These are phyloP conservation scores for Clitarchus hookeri DNA, from an alignment of 2,888 invertebrate species.

Conservation along the genomic window DNA sequence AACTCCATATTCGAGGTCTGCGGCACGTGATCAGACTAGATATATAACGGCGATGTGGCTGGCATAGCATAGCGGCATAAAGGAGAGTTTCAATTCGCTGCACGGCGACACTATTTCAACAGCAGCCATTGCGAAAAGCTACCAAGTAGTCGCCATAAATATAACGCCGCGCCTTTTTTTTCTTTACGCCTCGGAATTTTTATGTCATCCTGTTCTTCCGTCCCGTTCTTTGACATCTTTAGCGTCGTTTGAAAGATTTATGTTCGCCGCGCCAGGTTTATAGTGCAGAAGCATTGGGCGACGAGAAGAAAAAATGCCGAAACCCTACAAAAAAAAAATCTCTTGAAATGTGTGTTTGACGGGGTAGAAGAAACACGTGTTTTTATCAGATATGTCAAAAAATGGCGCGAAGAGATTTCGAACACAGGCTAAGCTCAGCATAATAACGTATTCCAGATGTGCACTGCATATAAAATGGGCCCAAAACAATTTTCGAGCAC, in stretches of 20 bases:
- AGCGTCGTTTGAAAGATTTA: neutral
- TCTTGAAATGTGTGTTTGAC: neutral
- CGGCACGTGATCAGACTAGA: no score
- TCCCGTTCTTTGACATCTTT: neutral
- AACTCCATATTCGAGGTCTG: no score
- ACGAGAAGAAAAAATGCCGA: neutral
- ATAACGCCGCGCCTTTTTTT: neutral
- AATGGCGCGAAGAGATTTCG: no score
- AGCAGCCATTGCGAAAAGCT: neutral
- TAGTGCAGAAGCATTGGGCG: neutral
- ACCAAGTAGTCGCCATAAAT: neutral
- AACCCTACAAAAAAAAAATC: neutral
- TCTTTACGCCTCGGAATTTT: neutral
- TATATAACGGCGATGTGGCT: no score
- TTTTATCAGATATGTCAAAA: no score
- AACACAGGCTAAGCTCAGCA: no score
- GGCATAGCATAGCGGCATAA: no score
- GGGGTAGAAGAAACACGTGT: neutral
- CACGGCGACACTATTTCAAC: neutral
- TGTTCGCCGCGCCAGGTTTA: neutral
- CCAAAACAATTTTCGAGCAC: no score
- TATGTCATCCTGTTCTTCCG: neutral
- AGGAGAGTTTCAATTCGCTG: no score
- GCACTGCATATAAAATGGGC: no score
- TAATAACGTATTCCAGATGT: no score